phyloP scores from a whole-genome alignment of 2,888 invertebrate genomes.

The Frankliniella intonsa region DNA sequence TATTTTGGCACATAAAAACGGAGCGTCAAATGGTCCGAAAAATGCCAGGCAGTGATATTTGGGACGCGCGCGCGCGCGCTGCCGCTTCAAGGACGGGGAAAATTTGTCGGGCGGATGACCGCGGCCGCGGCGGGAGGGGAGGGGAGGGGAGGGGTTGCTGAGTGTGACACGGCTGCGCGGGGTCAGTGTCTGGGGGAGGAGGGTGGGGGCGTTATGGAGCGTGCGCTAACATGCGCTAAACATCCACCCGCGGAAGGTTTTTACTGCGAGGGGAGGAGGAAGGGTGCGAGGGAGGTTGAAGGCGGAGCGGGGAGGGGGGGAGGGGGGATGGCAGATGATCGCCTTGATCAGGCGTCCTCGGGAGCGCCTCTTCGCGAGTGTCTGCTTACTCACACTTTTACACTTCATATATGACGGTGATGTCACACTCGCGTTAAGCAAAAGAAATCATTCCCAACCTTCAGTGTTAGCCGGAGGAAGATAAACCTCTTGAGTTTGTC shows the following conservation, averaged over 20 bases:
- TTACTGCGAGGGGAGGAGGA: background rate
- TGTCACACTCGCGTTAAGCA: too few species aligned
- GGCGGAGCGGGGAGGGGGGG: background rate
- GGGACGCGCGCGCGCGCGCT: background rate
- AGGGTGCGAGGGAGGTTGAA: background rate
- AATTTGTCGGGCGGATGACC: conserved; percentile 13
- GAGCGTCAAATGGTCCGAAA: conserved; percentile 24
- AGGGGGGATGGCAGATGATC: too few species aligned
- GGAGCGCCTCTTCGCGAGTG: too few species aligned
- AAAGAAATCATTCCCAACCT: too few species aligned
- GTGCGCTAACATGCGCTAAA: background rate
- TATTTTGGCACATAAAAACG: conserved; percentile 22
- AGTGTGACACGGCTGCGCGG: background rate
- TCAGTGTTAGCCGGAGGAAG: too few species aligned
- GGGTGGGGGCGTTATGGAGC: background rate
- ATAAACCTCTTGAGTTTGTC: too few species aligned
- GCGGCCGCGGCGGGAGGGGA: background rate
- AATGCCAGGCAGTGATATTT: conserved; percentile 22
- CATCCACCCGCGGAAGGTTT: background rate
- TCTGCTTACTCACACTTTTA: too few species aligned
- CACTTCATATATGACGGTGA: too few species aligned
- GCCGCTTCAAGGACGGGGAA: background rate
- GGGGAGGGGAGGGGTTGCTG: background rate
- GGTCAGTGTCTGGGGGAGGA: background rate
- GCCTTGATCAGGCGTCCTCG: too few species aligned